phyloP scores from a whole-genome alignment of 2,888 invertebrate species.

The Diabrotica balteata region DNA sequence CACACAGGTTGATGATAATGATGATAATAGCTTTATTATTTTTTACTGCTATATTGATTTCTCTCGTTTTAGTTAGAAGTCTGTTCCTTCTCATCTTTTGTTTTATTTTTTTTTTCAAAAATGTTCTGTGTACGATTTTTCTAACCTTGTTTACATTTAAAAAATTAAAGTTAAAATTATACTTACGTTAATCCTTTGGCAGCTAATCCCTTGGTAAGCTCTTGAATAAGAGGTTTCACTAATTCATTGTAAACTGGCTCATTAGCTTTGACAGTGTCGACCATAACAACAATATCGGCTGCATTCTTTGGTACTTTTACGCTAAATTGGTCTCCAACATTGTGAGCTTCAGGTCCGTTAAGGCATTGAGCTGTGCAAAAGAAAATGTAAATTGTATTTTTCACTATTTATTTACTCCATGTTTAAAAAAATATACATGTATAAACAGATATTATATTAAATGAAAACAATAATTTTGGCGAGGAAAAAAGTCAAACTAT shows the following conservation, averaged over 20 bases:
- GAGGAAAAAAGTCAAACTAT: too few relatives aligned
- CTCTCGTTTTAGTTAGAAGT: too few relatives aligned
- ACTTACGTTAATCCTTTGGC: slow-evolving; percentile 69
- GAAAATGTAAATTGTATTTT: neutral
- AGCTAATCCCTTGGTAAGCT: slow-evolving; percentile 68
- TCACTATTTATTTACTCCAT: neutral
- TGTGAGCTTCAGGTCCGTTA: slow-evolving; percentile 58
- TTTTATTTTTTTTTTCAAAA: too few relatives aligned
- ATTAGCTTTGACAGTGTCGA: slow-evolving; percentile 72
- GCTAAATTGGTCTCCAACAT: slow-evolving; percentile 70
- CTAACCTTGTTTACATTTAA: too few relatives aligned
- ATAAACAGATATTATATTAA: neutral
- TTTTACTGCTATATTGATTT: too few relatives aligned
- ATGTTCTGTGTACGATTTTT: too few relatives aligned
- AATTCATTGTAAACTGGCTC: slow-evolving; percentile 70
- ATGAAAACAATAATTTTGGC: neutral
- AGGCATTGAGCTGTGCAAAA: slow-evolving; percentile 59
- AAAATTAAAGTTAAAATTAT: neutral
- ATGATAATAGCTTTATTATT: too few relatives aligned
- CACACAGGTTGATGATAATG: too few relatives aligned
- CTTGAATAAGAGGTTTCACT: slow-evolving; percentile 67
- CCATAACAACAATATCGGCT: slow-evolving; percentile 81
- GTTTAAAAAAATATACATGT: too few relatives aligned
- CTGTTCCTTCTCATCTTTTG: too few relatives aligned
- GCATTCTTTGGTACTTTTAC: slow-evolving; percentile 74